Evolutionary conservation across 2,888 invertebrate genomes (phyloP).

Genomic region (Lordiphosa fenestrarum): DNA sequence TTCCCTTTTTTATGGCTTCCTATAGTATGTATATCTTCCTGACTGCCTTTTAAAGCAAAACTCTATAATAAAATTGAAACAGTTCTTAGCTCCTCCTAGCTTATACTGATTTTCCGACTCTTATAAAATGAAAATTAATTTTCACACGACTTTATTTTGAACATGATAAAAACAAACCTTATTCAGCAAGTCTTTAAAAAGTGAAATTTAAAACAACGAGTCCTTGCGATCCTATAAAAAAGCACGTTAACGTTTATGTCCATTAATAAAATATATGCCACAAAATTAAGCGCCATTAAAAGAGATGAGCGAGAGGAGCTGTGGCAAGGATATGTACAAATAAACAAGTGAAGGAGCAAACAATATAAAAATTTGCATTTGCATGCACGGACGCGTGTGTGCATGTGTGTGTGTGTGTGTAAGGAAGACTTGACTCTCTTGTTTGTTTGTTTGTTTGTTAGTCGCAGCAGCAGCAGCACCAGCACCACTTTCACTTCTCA

Average conservation of each 20-base stretch:
- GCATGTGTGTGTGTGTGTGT: constrained; percentile 18
- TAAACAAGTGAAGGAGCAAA: constrained; percentile 55
- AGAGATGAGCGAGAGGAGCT: constrained; percentile 1
- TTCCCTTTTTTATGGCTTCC: no score
- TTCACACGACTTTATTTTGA: no score
- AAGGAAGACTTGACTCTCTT: constrained; percentile 4
- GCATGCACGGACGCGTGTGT: constrained; percentile 55
- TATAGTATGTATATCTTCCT: no score
- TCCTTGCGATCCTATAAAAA: constrained; percentile 25
- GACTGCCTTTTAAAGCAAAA: no score
- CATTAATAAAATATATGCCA: constrained; percentile 63
- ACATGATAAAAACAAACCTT: neutral
- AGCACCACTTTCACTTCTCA: constrained; percentile 18
- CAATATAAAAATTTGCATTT: constrained; percentile 59
- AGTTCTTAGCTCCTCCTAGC: no score
- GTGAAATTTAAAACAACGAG: constrained; percentile 32
- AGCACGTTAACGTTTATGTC: constrained; percentile 48
- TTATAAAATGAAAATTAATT: no score
- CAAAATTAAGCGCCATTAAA: constrained; percentile 55
- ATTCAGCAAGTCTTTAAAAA: constrained; percentile 2
- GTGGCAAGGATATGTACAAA: constrained; percentile 13
- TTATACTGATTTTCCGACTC: no score
- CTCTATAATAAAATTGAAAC: no score
- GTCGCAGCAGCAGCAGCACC: neutral
- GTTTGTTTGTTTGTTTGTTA: constrained; percentile 21